phyloP scores from a whole-genome alignment of 2,888 invertebrate genomes.

The Sminthurides aquaticus region DNA sequence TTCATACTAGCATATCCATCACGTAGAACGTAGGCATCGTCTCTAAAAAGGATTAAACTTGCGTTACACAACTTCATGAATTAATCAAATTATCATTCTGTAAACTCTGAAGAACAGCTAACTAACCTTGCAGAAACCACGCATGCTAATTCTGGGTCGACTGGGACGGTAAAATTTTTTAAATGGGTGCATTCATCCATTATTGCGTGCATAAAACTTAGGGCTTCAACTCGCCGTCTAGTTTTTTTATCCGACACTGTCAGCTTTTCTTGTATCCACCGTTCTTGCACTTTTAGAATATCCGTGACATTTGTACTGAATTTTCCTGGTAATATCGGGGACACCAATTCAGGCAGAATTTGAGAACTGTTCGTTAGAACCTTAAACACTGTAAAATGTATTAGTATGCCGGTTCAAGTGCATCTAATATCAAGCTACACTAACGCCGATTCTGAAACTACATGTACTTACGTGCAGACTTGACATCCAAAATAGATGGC shows the following conservation, averaged over 20 bases:
- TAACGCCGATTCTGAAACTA: no score
- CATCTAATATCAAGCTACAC: no score
- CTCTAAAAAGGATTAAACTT: constrained; percentile 24
- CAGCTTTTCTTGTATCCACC: constrained; percentile 17
- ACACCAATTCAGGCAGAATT: constrained; percentile 14
- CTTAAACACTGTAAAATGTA: constrained; percentile 5
- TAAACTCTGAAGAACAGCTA: not conserved
- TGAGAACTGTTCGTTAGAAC: constrained; percentile 2
- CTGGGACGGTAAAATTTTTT: constrained; percentile 75
- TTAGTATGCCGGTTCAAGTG: no score
- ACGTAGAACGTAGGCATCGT: constrained; percentile 67
- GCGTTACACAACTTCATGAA: not conserved
- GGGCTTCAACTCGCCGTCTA: constrained; percentile 55
- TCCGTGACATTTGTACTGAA: constrained; percentile 10
- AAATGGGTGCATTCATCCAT: constrained; percentile 99
- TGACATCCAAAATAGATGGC: not conserved
- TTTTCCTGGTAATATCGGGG: constrained; percentile 13
- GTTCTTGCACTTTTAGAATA: constrained; percentile 12
- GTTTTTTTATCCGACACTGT: constrained; percentile 6
- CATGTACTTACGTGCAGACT: constrained; percentile 1
- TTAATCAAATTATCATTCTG: not conserved
- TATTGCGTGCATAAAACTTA: constrained; percentile 91
- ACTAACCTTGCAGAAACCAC: constrained; percentile 67
- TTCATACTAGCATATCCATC: constrained; percentile 72
- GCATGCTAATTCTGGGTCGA: constrained; percentile 81